Evolutionary conservation across 2,888 invertebrate species (phyloP).

Genomic region (Ernsta delagoae): DNA sequence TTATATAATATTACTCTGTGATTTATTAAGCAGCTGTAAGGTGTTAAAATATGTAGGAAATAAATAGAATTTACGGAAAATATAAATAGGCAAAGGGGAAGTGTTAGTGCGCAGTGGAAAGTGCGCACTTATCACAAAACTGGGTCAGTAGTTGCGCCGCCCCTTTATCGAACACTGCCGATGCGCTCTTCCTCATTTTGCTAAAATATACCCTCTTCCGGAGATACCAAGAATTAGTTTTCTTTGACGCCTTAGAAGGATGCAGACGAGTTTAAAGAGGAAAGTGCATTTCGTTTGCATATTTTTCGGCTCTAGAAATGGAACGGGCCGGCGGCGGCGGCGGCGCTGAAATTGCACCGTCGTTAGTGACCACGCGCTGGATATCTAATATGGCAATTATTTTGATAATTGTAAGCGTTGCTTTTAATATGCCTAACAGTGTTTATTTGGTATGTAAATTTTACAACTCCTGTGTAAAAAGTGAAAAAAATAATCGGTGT

Average conservation of each 20-base stretch:
- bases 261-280: constrained; percentile 60
- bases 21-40: not conserved
- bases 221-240: constrained; percentile 62
- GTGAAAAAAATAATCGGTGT: constrained; percentile 1
- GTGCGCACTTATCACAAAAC: constrained; percentile 81
- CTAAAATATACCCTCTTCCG: constrained; percentile 67
- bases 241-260: constrained; percentile 45
- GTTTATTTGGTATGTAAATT: not conserved
- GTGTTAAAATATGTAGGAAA: constrained; percentile 35
- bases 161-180: constrained; percentile 80
- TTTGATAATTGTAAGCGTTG: constrained; percentile 29
- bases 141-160: constrained; percentile 84
- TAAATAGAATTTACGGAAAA: constrained; percentile 58
- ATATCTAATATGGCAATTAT: constrained; percentile 35
- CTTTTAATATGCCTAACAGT: not conserved
- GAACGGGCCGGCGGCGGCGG: constrained; percentile 37
- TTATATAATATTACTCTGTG: too few species aligned
- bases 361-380: constrained; percentile 12
- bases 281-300: constrained; percentile 71
- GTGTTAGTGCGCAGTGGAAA: constrained; percentile 78
- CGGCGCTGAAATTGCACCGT: constrained; percentile 21
- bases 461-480: constrained; percentile 1
- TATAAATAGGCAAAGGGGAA: constrained; percentile 73
- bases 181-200: constrained; percentile 51
- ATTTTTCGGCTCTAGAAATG: constrained; percentile 56